Evolutionary conservation across 2,888 invertebrate genomes (phyloP), one percentile per base, ranked within the genome.

Genomic region (Liposcelis brunnea): DNA sequence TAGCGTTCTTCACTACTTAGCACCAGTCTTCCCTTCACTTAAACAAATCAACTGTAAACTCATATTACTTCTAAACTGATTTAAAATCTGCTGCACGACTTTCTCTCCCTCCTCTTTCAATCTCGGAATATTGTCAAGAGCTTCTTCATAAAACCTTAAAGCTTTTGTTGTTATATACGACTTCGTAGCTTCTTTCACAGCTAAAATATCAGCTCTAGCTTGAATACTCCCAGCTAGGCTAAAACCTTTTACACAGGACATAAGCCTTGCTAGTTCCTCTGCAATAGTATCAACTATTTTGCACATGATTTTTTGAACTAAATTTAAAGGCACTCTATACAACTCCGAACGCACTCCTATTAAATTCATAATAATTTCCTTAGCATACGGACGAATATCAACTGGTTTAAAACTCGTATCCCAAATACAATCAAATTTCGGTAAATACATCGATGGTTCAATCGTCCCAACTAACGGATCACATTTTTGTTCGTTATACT

Each of bases 391-490:
- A 43, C 84, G 68, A 10, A 90, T 73, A 59, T 86, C 85, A 4
- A 73, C 75, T 0, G 84, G 80, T 42, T 77, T 70, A 43, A 76
- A 71, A 53, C 82, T 80, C 1, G 77, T 75, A 55, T 82, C 80
- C 77, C 90, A 86, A 26, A 26, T 26, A 26, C 26, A 26, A 58
- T 83, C 83, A 58, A 90, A 85, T 47, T 80, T 71, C 0, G 90
- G 91, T 58, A 86, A 71, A 63, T 93, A 93, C 91, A 95, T 93
- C 50, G 87, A 89, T 5, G 87, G 89, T 63, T 95, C 94, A 51
- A 95, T 90, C 5, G 85, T 86, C n/a, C 91, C 93, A 18, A 94
- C 89, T 10, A 95, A 69, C 0, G 93, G 93, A 65, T 93, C 91
- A 37, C 87, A 83, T 58, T 91, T 91, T 57, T 85, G 81, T 61